Conservation (phyloP, 1,140 invertebrate genomes). For the Drosophila jambulina region DNA sequence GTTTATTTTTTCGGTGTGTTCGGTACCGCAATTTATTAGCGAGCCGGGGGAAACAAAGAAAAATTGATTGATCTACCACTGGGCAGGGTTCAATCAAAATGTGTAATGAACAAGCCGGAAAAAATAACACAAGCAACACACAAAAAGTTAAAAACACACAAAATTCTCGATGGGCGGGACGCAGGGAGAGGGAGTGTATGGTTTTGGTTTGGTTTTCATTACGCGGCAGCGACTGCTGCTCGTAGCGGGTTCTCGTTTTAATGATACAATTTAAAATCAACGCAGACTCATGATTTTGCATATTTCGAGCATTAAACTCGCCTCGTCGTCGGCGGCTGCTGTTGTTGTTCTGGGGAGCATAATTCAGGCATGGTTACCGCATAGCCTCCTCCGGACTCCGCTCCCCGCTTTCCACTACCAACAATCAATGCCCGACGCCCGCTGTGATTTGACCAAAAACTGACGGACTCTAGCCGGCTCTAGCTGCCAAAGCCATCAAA, state of each 20-base stretch:
- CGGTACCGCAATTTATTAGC: constrained; percentile 69
- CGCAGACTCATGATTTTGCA: constrained; percentile 83
- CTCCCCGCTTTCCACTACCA: constrained; percentile 36
- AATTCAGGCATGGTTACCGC: constrained; percentile 70
- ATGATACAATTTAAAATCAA: constrained; percentile 84
- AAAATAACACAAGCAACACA: constrained; percentile 56
- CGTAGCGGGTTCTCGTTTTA: constrained; percentile 68
- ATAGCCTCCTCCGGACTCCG: constrained; percentile 4
- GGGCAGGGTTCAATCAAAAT: constrained; percentile 74
- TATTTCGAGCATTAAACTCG: constrained; percentile 78
- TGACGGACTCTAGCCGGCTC: constrained; percentile 59
- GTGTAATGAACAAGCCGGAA: constrained; percentile 80
- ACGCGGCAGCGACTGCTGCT: constrained; percentile 37
- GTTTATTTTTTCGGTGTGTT: constrained; percentile 60
- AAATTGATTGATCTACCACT: constrained; percentile 78
- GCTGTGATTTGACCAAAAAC: constrained; percentile 82
- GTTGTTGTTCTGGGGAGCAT: constrained; percentile 50
- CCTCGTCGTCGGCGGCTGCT: constrained; percentile 19
- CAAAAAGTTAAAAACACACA: constrained; percentile 42
- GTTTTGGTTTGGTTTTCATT: constrained; percentile 74
- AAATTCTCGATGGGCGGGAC: constrained; percentile 31
- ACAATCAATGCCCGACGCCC: constrained; percentile 77
- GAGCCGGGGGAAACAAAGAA: constrained; percentile 46
- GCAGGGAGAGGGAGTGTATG: constrained; percentile 40
- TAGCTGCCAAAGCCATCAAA: constrained; percentile 77